Conservation (phyloP, 2,797 vertebrate genomes). For the Ambastaia sidthimunki region DNA sequence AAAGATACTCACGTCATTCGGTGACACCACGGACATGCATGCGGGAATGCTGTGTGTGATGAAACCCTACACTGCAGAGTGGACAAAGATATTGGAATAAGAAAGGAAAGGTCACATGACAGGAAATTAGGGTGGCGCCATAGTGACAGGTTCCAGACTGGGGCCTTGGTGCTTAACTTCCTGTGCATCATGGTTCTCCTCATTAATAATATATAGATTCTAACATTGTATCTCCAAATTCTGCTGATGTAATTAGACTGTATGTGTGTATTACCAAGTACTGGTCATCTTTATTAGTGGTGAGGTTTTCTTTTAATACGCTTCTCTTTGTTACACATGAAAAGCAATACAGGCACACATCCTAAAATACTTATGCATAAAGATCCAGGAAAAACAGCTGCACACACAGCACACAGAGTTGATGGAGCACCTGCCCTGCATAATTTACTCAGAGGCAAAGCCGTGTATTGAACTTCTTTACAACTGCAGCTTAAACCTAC, state of each 20-base stretch:
- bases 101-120: constrained; percentile 3
- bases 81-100: constrained; percentile 22
- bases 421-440: constrained; percentile 29
- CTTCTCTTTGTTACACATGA: constrained; percentile 4
- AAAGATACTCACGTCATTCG: not conserved
- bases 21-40: not conserved
- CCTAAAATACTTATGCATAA: not conserved
- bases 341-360: constrained; percentile 13
- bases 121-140: constrained; percentile 40
- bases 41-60: not conserved
- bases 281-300: not conserved
- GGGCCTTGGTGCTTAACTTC: constrained; percentile 12
- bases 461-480: constrained; percentile 49
- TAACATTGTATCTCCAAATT: not conserved
- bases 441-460: constrained; percentile 42
- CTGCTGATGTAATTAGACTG: not conserved
- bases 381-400: constrained; percentile 19
- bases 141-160: not conserved
- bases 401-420: constrained; percentile 4
- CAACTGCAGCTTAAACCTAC: constrained; percentile 29
- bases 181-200: constrained; percentile 10
- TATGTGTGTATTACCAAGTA: not conserved
- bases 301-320: not conserved
- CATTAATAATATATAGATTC: constrained; percentile 28
- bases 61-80: constrained; percentile 42